Evolutionary conservation across 2,113 vertebrate species (phyloP).

Genomic region (Hemicordylus capensis): DNA sequence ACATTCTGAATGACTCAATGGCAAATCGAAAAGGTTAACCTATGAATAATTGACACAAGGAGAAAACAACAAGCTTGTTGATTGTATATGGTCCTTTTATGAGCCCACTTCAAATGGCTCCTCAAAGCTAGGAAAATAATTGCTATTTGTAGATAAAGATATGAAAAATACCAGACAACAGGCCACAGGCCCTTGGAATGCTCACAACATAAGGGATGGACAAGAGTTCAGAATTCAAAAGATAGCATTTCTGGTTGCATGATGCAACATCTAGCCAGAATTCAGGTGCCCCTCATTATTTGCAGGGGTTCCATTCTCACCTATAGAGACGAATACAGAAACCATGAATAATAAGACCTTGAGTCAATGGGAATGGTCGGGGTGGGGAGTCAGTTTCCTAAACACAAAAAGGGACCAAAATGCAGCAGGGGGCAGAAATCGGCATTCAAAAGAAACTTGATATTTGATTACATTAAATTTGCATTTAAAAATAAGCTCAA

Average conservation of each 20-base stretch:
- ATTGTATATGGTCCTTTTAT: conserved; percentile 36
- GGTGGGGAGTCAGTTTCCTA: too few species aligned
- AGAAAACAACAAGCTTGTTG: neutral
- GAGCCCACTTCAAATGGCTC: neutral
- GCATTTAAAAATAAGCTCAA: neutral
- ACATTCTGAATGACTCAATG: conserved; percentile 27
- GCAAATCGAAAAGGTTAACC: conserved; percentile 32
- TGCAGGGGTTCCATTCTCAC: too few species aligned
- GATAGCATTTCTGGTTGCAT: neutral
- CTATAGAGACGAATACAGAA: too few species aligned
- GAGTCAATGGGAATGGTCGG: too few species aligned
- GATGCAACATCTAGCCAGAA: neutral
- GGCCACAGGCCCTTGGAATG: neutral
- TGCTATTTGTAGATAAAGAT: neutral
- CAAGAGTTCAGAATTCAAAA: neutral
- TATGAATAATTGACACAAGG: conserved; percentile 32
- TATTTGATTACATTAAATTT: neutral
- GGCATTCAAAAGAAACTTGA: neutral
- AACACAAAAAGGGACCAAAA: too few species aligned
- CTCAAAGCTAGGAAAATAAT: conserved; percentile 39
- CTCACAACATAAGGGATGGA: accelerated
- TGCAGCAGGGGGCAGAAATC: too few species aligned
- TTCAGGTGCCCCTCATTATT: too few species aligned
- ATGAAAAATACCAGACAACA: neutral
- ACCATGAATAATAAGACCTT: too few species aligned